Percentiles rank a stretch among this genome's conserved stretches.
Evolutionary conservation across 2,797 vertebrate species (phyloP).

Genomic region (Liparis tanakae): DNA sequence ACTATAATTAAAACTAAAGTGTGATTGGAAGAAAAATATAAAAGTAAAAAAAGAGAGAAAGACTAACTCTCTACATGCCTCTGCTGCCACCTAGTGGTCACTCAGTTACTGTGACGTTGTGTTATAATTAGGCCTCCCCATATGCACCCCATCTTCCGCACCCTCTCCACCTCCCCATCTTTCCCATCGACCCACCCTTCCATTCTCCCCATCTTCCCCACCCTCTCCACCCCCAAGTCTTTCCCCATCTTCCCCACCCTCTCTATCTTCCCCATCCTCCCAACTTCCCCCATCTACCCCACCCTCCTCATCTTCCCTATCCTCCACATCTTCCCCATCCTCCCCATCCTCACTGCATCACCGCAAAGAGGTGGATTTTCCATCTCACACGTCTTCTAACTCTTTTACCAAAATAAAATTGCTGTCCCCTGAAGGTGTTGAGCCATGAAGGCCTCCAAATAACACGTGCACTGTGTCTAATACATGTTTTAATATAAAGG

Average conservation of each 20-base stretch:
- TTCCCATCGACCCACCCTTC: too few relatives aligned
- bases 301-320: too few relatives aligned
- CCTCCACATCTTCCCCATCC: neutral
- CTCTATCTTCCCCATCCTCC: too few relatives aligned
- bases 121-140: neutral
- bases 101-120: neutral
- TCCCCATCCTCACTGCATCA: neutral
- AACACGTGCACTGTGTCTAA: neutral
- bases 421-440: neutral
- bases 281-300: too few relatives aligned
- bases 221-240: too few relatives aligned
- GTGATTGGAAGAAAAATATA: neutral
- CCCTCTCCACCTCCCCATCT: neutral
- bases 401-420: too few relatives aligned
- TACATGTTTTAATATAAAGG: neutral
- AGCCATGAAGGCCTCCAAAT: neutral
- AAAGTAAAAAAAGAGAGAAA: neutral
- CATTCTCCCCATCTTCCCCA: too few relatives aligned
- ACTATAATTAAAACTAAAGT: neutral
- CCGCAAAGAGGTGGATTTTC: conserved; percentile 9
- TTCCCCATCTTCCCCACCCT: too few relatives aligned
- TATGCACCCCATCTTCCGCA: neutral
- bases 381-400: conserved; percentile 26
- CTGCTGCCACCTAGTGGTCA: conserved; percentile 53
- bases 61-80: neutral